Base-by-base conservation (phyloP, 1,140 invertebrate genomes). In the Hetaerina americana region DNA sequence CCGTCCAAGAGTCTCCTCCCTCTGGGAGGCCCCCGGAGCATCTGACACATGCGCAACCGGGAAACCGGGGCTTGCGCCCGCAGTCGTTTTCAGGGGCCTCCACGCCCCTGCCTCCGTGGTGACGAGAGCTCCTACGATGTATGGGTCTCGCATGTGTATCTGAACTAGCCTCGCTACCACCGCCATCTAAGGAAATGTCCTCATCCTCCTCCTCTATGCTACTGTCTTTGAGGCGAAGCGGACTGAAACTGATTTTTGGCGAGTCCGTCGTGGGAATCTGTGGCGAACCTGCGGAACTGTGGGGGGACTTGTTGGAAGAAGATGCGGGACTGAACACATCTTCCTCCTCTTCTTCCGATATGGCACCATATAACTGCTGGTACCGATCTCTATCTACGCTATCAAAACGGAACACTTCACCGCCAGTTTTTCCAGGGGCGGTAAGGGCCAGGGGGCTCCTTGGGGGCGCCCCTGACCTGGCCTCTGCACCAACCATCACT, bases 241-340 rank as follows among this genome's bases (percentile, higher is more conserved):
- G 85, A 74, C 85, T 86, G 75, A 87, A 85, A 71, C 83, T 84
- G 69, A 86, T 85, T 73, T 82, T 78, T 2, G 85, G 85, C 22
- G 85, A 86, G 76, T 86, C 84, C 0, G 83, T 82, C 70, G 80
- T 79, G 3, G 40, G 40, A n/a, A 57, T 57, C 40, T 57, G 40
- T 1, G 40, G 40, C 3, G 40, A 57, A 10, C 40, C 40, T n/a
- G 40, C 40, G 5, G 84, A 84, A 71, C 82, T 83, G 70, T 84
- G 82, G 0, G 84, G 83, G 2, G 83, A 83, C 73, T 83, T 82
- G 72, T 84, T 82, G 26, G 83, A 83, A 27, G 82, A 82, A 73
- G 82, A 82, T 40, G 83, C 79, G 8, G 85, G 84, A 78, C 84
- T 83, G 77, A 86, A 86, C 24, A 86, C 83, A 74, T 86, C 84